Percentiles rank a stretch among this genome's conserved stretches.
phyloP scores from a whole-genome alignment of 2,797 vertebrate species.

The Philypnodon macrostomus region DNA sequence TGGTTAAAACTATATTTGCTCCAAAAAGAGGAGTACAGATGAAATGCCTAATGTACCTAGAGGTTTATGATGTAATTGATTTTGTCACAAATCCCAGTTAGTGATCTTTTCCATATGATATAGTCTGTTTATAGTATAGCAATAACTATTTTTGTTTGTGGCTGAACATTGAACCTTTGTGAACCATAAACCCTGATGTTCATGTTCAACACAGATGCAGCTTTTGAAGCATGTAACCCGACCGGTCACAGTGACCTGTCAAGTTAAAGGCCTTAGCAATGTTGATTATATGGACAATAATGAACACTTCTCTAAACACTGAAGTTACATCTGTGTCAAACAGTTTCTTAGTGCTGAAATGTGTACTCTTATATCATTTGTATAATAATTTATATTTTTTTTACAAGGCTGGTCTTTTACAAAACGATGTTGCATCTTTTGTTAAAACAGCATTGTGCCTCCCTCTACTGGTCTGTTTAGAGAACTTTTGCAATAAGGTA shows the following conservation, averaged over 20 bases:
- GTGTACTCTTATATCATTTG: background rate
- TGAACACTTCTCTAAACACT: background rate
- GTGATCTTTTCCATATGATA: too few species aligned
- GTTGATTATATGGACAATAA: conserved; percentile 1
- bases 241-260: conserved; percentile 32
- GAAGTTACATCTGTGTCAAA: background rate
- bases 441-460: background rate
- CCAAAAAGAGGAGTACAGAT: too few species aligned
- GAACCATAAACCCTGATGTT: conserved; percentile 13
- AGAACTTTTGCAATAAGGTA: too few species aligned
- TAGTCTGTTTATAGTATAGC: too few species aligned
- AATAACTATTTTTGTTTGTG: background rate
- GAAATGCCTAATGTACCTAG: too few species aligned
- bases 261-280: background rate
- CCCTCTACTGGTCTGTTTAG: conserved; percentile 39
- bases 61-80: too few species aligned
- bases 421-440: background rate
- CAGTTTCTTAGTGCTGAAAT: too few species aligned
- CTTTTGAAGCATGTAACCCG: background rate
- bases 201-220: conserved; percentile 9
- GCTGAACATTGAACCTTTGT: conserved; percentile 17
- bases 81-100: too few species aligned
- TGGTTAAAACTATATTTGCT: too few species aligned
- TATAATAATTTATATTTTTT: background rate
- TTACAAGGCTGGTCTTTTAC: too few species aligned